Conservation (phyloP, 2,797 vertebrate species). For the Sebastes trivittatus region DNA sequence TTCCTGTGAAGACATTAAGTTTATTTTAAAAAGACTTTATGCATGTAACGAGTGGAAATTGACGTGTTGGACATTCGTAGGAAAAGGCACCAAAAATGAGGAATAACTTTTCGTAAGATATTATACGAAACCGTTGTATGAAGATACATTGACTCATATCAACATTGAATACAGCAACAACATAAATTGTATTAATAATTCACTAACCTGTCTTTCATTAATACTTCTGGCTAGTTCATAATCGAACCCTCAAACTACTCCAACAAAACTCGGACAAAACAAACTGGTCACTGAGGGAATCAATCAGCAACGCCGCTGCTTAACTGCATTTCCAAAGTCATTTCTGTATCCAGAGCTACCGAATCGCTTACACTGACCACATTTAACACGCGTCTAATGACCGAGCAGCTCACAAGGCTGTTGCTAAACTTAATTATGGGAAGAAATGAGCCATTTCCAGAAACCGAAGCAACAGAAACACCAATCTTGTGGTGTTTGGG, state of each 20-base stretch:
- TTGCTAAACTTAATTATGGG: constrained; percentile 54
- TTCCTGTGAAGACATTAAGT: accelerated
- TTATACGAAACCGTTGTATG: too few relatives aligned
- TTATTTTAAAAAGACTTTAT: too few relatives aligned
- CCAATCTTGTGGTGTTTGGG: constrained; percentile 12
- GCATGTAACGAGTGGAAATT: too few relatives aligned
- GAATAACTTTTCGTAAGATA: too few relatives aligned
- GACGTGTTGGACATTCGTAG: too few relatives aligned
- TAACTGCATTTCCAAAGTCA: not conserved
- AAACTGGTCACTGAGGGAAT: not conserved
- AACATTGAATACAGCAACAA: not conserved
- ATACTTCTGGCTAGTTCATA: not conserved
- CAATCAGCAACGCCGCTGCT: not conserved
- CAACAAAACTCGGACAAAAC: not conserved
- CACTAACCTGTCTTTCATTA: not conserved
- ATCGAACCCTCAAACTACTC: not conserved
- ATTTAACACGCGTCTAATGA: constrained; percentile 37
- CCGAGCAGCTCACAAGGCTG: constrained; percentile 29
- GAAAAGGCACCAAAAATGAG: too few relatives aligned
- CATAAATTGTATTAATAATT: not conserved
- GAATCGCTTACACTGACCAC: constrained; percentile 2
- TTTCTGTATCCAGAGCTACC: not conserved
- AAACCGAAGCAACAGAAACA: constrained; percentile 30
- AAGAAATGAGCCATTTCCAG: constrained; percentile 54
- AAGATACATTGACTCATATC: not conserved